phyloP scores from a whole-genome alignment of 2,113 vertebrate genomes.

The Petroica traversi region DNA sequence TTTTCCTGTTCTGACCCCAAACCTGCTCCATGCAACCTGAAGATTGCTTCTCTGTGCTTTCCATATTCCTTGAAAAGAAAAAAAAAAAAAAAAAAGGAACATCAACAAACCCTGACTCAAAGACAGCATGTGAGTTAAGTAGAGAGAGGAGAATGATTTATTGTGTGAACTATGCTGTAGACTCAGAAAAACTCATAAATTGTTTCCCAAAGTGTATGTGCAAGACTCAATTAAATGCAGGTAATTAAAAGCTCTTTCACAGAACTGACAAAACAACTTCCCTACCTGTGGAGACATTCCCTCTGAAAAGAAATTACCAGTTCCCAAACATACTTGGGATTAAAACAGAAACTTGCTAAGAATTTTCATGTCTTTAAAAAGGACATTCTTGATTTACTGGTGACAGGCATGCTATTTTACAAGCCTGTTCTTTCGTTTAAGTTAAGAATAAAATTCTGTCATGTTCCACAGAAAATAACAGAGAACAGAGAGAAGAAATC shows the following conservation, averaged over 20 bases:
- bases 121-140: not conserved
- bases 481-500: not conserved
- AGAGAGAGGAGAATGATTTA: not conserved
- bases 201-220: not conserved
- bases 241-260: conserved; percentile 50
- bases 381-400: not conserved
- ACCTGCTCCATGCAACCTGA: not conserved
- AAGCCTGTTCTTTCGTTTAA: not conserved
- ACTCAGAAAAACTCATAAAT: conserved; percentile 26
- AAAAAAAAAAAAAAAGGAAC: not conserved
- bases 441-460: not conserved
- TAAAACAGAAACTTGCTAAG: not conserved
- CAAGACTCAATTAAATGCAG: conserved; percentile 24
- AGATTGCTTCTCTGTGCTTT: not conserved
- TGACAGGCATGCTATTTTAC: not conserved
- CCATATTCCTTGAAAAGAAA: not conserved
- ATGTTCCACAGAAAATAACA: not conserved
- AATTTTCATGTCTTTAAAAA: not conserved
- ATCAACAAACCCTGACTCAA: not conserved
- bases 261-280: not conserved
- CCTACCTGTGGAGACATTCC: not conserved
- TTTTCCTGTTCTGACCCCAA: not conserved
- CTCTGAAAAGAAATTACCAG: not conserved
- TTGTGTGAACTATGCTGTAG: not conserved
- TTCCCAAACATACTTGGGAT: not conserved